A percentile compares a stretch with the other conserved stretches of the same genome.
Conservation (phyloP, 53 echinoderm and acorn worm species). For the Mesocentrotus franciscanus region DNA sequence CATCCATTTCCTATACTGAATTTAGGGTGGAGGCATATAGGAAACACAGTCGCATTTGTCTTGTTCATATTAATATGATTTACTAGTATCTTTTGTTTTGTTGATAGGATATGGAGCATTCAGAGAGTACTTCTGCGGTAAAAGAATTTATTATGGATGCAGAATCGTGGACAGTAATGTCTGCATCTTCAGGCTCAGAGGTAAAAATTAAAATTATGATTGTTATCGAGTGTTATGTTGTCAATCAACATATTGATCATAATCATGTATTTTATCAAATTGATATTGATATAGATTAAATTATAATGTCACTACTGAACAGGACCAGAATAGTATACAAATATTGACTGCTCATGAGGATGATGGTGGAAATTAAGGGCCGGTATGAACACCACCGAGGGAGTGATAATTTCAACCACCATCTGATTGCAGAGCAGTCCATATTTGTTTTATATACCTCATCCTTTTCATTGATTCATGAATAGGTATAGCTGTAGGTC, state of each 20-base stretch:
- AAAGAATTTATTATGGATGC: neutral
- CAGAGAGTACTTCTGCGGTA: neutral
- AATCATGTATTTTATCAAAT: neutral
- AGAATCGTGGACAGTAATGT: conserved; percentile 4
- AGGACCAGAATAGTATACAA: neutral
- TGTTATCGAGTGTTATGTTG: neutral
- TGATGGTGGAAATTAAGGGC: too few relatives aligned
- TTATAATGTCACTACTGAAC: neutral
- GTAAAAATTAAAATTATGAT: neutral
- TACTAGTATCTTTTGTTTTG: neutral
- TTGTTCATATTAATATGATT: neutral
- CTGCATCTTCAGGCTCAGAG: conserved; percentile 7
- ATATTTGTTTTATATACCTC: too few relatives aligned
- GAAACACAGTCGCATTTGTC: too few relatives aligned
- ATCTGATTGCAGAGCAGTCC: too few relatives aligned
- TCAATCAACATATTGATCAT: too few relatives aligned
- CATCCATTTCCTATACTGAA: too few relatives aligned
- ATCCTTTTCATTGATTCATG: too few relatives aligned
- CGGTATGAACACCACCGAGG: too few relatives aligned
- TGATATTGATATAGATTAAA: neutral
- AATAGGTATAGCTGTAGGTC: too few relatives aligned
- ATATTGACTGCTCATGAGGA: too few relatives aligned
- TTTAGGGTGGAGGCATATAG: too few relatives aligned
- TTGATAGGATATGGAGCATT: neutral
- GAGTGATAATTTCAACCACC: too few relatives aligned